These are phyloP conservation scores for Felis catus DNA, from an alignment of 2,113 vertebrate species.

Conservation along the genomic window F.catus_Fca126_mat1.0 CM031428.1:5777001-5777500, in stretches of 20 bases:
- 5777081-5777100: neutral
- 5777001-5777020: neutral
- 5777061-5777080: neutral
- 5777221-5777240: neutral
- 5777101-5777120: neutral
- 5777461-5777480: neutral
- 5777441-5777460: neutral
- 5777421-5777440: neutral
- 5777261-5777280: neutral
- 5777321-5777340: neutral
- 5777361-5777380: neutral
- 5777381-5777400: neutral
- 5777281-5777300: too few relatives aligned
- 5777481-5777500: neutral
- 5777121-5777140: neutral
- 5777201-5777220: neutral
- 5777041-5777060: neutral
- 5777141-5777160: accelerated
- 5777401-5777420: neutral
- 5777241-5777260: neutral
- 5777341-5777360: neutral
- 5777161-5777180: neutral
- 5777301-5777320: neutral
- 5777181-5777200: neutral
- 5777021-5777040: neutral